Base-by-base conservation (phyloP, 1,140 invertebrate genomes). In the Polypedilum vanderplanki region DNA sequence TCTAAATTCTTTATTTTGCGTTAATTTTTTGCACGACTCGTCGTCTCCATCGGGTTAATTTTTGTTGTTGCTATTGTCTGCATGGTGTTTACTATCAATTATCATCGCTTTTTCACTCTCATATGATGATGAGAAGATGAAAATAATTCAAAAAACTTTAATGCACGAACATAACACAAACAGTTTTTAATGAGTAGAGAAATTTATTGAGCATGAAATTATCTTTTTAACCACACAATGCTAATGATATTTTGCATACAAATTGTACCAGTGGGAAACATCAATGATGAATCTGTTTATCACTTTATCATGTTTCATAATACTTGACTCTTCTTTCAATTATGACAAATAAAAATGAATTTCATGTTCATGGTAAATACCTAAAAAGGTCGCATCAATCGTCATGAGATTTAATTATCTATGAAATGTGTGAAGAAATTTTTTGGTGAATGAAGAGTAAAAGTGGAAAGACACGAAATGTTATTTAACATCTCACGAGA, bases 1-100 rank as follows among this genome's bases (percentile, higher is more conserved):
- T 73, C 74, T 76, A 7, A 17, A 33, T 75, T 75, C 4, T 73
- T 75, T 67, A 12, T 67, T 40, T 40, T 57, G 40, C 57, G 46
- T 75, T 77, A 74, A 22, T 33, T 33, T 33, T 33, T 33, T 33
- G 24, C 24, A 33, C 24, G 24, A 33, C 24, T 33, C 24, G 5
- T 33, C 24, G 24, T 33, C 24, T 33, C 5, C 24, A 33, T 33
- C 24, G 24, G 24, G 5, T 33, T 3, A 73, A 41, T 77, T 15
- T 67, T 77, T 76, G 22, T 74, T 76, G 9, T 75, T 33, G 76
- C 10, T 15, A 57, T 15, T 57, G 46, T 12, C 3, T 4, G 46
- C 12, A 57, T 57, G 8, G 12, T 15, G 46, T 57, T 57, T 12
- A 15, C 5, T 33, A 33, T 33, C 24, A 33, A 33, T 33, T 12